phyloP scores from a whole-genome alignment of 2,113 vertebrate species.

The Gobiocypris rarus region DNA sequence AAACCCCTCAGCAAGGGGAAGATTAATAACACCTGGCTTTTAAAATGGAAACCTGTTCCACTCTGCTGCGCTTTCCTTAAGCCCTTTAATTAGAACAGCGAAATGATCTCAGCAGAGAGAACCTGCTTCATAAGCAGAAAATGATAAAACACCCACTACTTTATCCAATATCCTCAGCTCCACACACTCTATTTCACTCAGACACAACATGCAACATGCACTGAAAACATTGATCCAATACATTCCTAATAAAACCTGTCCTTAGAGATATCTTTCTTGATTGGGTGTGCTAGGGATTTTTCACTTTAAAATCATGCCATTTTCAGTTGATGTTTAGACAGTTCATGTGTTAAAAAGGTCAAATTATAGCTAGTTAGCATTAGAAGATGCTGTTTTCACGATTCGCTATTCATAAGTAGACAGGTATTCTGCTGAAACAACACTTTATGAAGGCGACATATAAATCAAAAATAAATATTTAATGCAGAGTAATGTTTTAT shows the following conservation, averaged over 20 bases:
- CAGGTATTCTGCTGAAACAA: not conserved
- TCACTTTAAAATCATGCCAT: not conserved
- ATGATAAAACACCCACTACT: slow-evolving; percentile 26
- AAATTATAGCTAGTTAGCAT: not conserved
- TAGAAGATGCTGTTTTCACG: too few relatives aligned
- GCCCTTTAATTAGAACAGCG: slow-evolving; percentile 55
- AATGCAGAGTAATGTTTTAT: not conserved
- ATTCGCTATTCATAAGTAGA: not conserved
- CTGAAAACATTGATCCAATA: not conserved
- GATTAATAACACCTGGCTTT: slow-evolving; percentile 56
- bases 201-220: not conserved
- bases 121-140: slow-evolving; percentile 49
- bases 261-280: not conserved
- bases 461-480: not conserved
- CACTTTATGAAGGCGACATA: not conserved
- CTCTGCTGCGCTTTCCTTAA: slow-evolving; percentile 42
- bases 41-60: slow-evolving; percentile 53
- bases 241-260: not conserved
- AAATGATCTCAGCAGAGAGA: slow-evolving; percentile 45
- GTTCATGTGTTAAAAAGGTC: not conserved
- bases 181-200: not conserved
- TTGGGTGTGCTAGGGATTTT: not conserved
- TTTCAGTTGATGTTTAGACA: not conserved
- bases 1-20: slow-evolving; percentile 32
- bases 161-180: not conserved